These are phyloP conservation scores for Colletes gigas DNA, from an alignment of 1,140 invertebrate species.

Conservation along the genomic window DNA sequence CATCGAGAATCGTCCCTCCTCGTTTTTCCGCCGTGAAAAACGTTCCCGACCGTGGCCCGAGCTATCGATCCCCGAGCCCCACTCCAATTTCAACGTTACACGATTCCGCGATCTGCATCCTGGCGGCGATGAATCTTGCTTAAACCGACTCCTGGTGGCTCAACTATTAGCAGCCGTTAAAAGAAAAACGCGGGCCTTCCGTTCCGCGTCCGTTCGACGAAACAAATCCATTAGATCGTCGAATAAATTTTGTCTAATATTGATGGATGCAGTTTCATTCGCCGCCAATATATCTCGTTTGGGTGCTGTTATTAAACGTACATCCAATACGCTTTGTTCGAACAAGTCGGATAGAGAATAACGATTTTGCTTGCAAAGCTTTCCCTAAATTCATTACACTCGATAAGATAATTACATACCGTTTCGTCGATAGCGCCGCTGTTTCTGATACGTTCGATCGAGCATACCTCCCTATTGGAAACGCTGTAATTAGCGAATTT, in stretches of 20 bases:
- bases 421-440: background rate
- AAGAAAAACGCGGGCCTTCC: background rate
- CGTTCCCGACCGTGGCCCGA: slow-evolving; percentile 16
- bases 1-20: slow-evolving; percentile 18
- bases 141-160: background rate
- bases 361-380: too few relatives aligned
- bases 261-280: background rate
- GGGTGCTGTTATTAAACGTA: too few relatives aligned
- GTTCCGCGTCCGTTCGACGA: too few relatives aligned
- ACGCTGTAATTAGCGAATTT: slow-evolving; percentile 30
- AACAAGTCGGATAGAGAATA: too few relatives aligned
- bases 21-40: slow-evolving; percentile 55
- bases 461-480: background rate
- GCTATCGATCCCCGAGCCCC: slow-evolving; percentile 45
- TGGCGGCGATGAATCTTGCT: slow-evolving; percentile 6
- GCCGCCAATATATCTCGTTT: too few relatives aligned
- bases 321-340: too few relatives aligned
- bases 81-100: slow-evolving; percentile 46
- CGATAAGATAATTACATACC: background rate
- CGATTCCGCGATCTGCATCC: slow-evolving; percentile 32
- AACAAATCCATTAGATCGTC: background rate
- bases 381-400: too few relatives aligned
- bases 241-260: background rate
- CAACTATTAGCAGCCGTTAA: slow-evolving; percentile 13
- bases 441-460: background rate